A percentile compares a stretch with the other conserved stretches of the same genome.
Evolutionary conservation across 2,113 vertebrate species (phyloP).

Genomic region (Oriolus oriolus): DNA sequence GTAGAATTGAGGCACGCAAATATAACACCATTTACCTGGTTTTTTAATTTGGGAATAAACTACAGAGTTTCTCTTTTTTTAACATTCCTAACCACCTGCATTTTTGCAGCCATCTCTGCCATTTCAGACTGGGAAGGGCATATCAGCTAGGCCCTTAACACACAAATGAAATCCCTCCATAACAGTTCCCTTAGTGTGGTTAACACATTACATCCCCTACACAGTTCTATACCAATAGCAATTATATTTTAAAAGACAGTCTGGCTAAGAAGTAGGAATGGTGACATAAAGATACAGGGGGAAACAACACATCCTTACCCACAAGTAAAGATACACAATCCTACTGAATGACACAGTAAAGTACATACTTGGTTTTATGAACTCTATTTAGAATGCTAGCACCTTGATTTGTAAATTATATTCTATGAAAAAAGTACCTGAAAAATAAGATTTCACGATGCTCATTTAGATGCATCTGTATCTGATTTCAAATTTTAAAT

Average conservation of each 20-base stretch:
- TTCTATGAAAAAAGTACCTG: not conserved
- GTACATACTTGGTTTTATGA: not conserved
- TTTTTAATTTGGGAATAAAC: not conserved
- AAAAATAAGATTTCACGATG: not conserved
- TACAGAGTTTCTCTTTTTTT: not conserved
- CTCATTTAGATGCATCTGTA: accelerated
- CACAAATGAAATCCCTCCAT: not conserved
- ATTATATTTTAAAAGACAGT: not conserved
- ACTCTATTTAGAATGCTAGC: not conserved
- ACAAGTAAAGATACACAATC: not conserved
- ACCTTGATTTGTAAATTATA: not conserved
- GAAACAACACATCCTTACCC: not conserved
- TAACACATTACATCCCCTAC: not conserved
- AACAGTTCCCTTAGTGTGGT: not conserved
- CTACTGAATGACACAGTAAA: not conserved
- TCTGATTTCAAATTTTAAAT: not conserved
- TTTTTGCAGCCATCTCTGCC: not conserved
- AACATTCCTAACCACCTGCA: not conserved
- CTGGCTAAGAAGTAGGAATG: not conserved
- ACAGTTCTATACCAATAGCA: not conserved
- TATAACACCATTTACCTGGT: not conserved
- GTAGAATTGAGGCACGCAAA: not conserved
- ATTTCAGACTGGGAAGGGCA: not conserved
- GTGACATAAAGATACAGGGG: not conserved
- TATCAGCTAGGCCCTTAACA: not conserved